These are phyloP conservation scores for Sminthurinus signatus DNA, from an alignment of 1,140 invertebrate species.

Conservation along the genomic window DNA sequence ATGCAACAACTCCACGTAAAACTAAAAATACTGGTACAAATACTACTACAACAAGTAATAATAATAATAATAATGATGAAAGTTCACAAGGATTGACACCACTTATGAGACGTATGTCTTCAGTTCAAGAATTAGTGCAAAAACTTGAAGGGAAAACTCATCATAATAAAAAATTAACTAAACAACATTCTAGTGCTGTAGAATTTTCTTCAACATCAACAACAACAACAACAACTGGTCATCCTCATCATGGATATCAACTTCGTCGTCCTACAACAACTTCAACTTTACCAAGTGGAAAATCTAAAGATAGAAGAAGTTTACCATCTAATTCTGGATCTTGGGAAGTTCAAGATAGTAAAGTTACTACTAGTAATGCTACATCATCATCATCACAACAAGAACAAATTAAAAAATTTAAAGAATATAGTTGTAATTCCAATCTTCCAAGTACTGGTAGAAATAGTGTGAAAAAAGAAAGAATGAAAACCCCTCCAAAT, in stretches of 20 bases:
- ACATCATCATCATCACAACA: too few relatives aligned
- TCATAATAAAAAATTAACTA: not conserved
- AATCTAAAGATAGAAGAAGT: not conserved
- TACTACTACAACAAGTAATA: not conserved
- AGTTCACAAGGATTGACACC: not conserved
- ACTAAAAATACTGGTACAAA: too few relatives aligned
- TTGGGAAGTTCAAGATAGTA: not conserved
- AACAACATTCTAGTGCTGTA: not conserved
- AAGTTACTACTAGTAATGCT: too few relatives aligned
- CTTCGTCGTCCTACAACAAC: not conserved
- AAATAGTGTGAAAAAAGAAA: too few relatives aligned
- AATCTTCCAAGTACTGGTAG: too few relatives aligned
- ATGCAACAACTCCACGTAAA: not conserved
- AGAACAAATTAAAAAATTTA: too few relatives aligned
- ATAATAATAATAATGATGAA: not conserved
- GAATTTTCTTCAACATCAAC: not conserved
- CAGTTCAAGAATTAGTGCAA: conserved; percentile 33
- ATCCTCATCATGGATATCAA: not conserved
- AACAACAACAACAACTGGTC: not conserved
- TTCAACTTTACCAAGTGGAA: not conserved
- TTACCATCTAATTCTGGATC: conserved; percentile 1
- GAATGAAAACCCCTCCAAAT: too few relatives aligned
- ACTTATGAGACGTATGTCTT: conserved; percentile 28
- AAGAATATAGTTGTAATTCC: too few relatives aligned
- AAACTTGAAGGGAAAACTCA: conserved; percentile 10